Percentiles rank a stretch among this genome's conserved stretches.
These are phyloP conservation scores for Prinia subflava DNA, from an alignment of 2,113 vertebrate species.

Conservation along the genomic window DNA sequence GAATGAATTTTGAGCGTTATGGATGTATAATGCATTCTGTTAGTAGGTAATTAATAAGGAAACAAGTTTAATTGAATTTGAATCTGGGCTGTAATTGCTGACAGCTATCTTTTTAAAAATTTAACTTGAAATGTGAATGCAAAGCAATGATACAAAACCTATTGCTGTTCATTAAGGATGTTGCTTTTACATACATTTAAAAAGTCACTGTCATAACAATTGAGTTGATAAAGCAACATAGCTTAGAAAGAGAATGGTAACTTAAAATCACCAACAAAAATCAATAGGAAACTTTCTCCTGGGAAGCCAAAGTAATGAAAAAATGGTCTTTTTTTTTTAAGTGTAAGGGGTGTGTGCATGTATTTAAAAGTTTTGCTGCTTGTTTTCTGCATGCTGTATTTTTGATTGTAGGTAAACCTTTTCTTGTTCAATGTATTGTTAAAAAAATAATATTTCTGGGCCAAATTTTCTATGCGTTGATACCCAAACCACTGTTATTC, in stretches of 20 bases:
- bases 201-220: not conserved
- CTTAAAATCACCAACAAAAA: not conserved
- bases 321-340: not conserved
- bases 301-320: not conserved
- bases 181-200: not conserved
- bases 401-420: not conserved
- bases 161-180: not conserved
- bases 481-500: not conserved
- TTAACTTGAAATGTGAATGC: not conserved
- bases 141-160: not conserved
- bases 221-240: not conserved
- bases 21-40: not conserved
- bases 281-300: not conserved
- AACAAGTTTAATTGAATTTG: not conserved
- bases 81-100: not conserved
- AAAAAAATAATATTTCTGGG: not conserved
- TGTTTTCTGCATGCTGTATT: not conserved
- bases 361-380: not conserved
- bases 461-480: not conserved
- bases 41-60: not conserved
- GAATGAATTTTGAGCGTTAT: not conserved
- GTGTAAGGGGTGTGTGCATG: fast-evolving
- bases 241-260: not conserved
- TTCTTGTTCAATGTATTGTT: not conserved
- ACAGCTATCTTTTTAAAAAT: not conserved